Evolutionary conservation across 2,797 vertebrate genomes (phyloP), one percentile per base, ranked within the genome.

Genomic region (Pangasius djambal): DNA sequence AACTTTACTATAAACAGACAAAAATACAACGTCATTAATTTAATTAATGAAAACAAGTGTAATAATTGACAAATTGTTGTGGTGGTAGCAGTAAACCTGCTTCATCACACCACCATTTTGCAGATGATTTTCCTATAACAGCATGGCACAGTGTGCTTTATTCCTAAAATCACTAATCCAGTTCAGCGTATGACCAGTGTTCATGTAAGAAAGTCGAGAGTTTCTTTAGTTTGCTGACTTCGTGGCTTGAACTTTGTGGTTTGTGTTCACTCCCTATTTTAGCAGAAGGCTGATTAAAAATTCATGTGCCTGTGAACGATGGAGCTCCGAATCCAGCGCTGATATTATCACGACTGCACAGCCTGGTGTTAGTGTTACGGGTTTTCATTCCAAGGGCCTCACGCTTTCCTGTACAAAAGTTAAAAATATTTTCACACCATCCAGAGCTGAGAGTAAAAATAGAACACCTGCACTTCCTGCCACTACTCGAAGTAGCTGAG

Each of bases 211-310:
- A 34, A 57, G 16, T 22, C 2, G 18, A 57, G 75, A 74, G 48
- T 13, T 5, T 82, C 52, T 40, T 52, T n/a, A 20, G 3, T 79
- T 55, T 79, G 50, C 77, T 79, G n/a, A 55, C n/a, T 79, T 59
- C 40, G 31, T 37, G 9, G 84, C 65, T 65, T 81, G 63, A 82
- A 70, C 55, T 65, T 79, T 28, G 48, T 20, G 37, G 25, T 59
- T 59, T 75, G 72, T 83, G 22, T 84, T 87, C 63, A 44, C 34
- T 18, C 20, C 15, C 37, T 83, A 59, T 87, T 92, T 87, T 89
- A 86, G 85, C 70, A 86, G 55, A 79, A 18, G 57, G 34, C 40
- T 75, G 78, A 92, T 89, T 88, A 86, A 91, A 88, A 89, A 91
- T 91, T 65, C 44, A 89, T 85, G 85, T n/a, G n/a, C 28, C 69